Base-by-base conservation (phyloP, 2,888 invertebrate genomes). In the Hypercompe scribonia region DNA sequence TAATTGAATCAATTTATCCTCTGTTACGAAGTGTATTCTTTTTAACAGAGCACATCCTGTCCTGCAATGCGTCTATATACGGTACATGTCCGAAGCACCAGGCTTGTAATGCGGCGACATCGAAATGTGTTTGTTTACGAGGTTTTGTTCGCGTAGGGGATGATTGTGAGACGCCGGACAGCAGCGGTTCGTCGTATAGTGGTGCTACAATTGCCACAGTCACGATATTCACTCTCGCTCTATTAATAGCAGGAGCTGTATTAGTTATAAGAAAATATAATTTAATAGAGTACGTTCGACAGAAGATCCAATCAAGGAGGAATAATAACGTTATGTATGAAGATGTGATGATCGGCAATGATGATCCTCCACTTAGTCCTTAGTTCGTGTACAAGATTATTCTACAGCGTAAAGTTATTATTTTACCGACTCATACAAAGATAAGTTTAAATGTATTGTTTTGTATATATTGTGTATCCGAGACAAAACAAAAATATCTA, bases 271-370 rank as follows among this genome's bases (percentile, higher is more conserved):
- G 92, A 81, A 94, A 93, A 84, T 96, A 96, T 83, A 92, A 95
- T 87, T 87, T 96, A 82, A 84, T 95, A 63, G 92, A 94, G 69
- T 94, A 94, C 83, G 80, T 92, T 68, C 89, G 91, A 46, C 92
- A 95, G 79, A 95, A 91, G 79, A 92, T 96, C 65, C 91, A 92
- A 75, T 81, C 87, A 28, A 90, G 94, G 77, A 90, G 95, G 80
- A 92, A 91, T 78, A 92, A 92, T 79, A 93, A 95, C 85, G 89
- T 94, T 3, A 94, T 94, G 91, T 96, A 96, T 58, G 96, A 96
- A 84, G 96, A 96, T 83, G 96, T 96, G n/a, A 96, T 96, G 96
- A 96, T 96, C 65, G 96, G 96, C 3, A 95, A 95, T 73, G 96
- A 96, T 72, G 96, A 96, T 80, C 96, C 96, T 0, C 96, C 96